Base-by-base conservation (phyloP, 2,888 invertebrate genomes). In the Tenodera sinensis region DNA sequence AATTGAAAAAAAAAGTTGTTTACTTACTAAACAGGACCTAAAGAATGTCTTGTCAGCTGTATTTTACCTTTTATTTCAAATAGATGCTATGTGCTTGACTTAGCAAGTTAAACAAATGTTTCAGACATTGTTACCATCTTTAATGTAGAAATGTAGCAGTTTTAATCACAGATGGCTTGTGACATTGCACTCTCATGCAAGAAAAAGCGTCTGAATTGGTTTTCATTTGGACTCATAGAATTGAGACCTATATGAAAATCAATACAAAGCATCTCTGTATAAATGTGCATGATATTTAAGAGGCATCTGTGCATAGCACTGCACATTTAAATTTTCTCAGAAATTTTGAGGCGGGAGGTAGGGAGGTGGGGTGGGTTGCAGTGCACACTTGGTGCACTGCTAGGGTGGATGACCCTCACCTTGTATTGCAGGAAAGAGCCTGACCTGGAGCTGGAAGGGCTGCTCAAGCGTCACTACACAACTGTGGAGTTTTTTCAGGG, bases 401-500 rank as follows among this genome's bases (percentile, higher is more conserved):
- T 71, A 71, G 54, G 54, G 54, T 71, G 54, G 54, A n/a, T 82
- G 83, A 87, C 83, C 87, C 87, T 87, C 87, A 54, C 86, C 88
- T 90, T 91, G 90, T 91, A 92, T 94, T 97, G 94, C 97, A 99
- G 99, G 96, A 98, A 99, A 96, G 98, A 99, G 95, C 99, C 99
- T 93, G 99, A 99, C 96, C 96, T 99, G 95, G 99, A 99, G 95
- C 96, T 99, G 96, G 99, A 99, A 95, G 99, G 99, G 94, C 97
- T 99, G 93, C 98, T 99, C 95, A 99, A 99, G 95, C 97, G 99
- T 94, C 99, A 99, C 97, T 99, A 99, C 96, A 99, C 99, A 93
- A 99, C 99, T 94, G 99, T 99, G 96, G 98, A 99, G 97, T 99
- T 99, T 97, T 99, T 99, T 97, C 99, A 99, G 97, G 99, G 99